phyloP scores from a whole-genome alignment of 2,797 vertebrate genomes.

The Spinibarbus caldwelli region DNA sequence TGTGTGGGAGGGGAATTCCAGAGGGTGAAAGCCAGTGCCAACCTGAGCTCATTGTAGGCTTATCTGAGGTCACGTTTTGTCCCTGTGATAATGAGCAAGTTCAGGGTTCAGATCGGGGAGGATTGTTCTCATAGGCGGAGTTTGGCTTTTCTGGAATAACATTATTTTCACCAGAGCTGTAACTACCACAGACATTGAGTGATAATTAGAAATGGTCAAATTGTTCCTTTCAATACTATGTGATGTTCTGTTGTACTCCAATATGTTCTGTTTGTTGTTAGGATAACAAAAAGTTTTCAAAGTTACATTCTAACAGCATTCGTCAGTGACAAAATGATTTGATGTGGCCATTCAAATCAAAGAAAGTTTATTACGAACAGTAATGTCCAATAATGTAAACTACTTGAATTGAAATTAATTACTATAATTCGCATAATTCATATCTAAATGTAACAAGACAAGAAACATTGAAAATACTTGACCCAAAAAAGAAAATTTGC shows the following conservation, averaged over 20 bases:
- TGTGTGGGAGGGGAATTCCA: conserved; percentile 64
- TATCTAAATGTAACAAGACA: neutral
- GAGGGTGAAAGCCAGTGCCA: conserved; percentile 37
- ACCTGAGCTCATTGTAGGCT: neutral
- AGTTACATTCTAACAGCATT: neutral
- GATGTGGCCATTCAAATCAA: neutral
- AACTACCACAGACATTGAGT: neutral
- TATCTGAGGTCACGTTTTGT: conserved; percentile 14
- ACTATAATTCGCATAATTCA: neutral
- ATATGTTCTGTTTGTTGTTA: neutral
- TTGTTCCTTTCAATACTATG: neutral
- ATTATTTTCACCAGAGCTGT: neutral
- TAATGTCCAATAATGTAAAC: neutral
- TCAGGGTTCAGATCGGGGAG: neutral
- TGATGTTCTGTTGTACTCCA: neutral
- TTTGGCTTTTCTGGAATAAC: neutral
- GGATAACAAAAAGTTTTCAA: neutral
- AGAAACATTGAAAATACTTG: neutral
- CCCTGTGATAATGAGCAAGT: neutral
- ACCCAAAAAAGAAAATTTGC: neutral
- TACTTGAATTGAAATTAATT: neutral
- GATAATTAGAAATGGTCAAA: neutral
- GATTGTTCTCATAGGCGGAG: neutral
- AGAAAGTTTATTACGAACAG: neutral
- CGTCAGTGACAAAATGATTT: neutral